These are phyloP conservation scores for Myrmophylax atrothorax DNA, from an alignment of 2,113 vertebrate species.

Conservation along the genomic window DNA sequence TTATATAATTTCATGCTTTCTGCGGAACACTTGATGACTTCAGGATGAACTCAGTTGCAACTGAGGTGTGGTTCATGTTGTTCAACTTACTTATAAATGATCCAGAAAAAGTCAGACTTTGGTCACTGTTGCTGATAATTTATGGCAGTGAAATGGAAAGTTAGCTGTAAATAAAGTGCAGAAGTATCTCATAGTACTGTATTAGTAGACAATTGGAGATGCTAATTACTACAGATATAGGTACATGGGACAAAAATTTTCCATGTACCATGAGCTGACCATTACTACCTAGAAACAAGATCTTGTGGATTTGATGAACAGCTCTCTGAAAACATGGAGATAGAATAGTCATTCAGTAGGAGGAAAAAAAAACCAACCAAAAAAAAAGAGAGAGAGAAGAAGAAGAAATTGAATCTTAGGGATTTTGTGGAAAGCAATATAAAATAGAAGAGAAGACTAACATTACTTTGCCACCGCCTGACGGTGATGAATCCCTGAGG, in stretches of 20 bases:
- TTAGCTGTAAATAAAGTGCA: neutral
- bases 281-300: neutral
- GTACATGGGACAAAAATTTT: neutral
- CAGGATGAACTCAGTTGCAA: neutral
- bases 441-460: conserved; percentile 10
- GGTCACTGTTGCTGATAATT: neutral
- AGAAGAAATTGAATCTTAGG: neutral
- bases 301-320: neutral
- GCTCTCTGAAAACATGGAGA: neutral
- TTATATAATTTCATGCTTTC: neutral
- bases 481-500: conserved; percentile 25
- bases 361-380: neutral
- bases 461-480: neutral
- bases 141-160: neutral
- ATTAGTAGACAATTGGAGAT: neutral
- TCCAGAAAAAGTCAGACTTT: neutral
- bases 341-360: neutral
- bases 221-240: neutral
- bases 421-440: neutral
- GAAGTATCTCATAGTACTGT: neutral
- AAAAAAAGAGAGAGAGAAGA: too few species aligned
- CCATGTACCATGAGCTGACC: neutral
- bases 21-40: neutral
- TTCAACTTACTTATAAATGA: neutral
- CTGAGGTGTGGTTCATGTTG: neutral